Percentiles rank a stretch among this genome's conserved stretches.
These are phyloP conservation scores for Acropternis orthonyx DNA, from an alignment of 2,797 vertebrate genomes.

Conservation along the genomic window DNA sequence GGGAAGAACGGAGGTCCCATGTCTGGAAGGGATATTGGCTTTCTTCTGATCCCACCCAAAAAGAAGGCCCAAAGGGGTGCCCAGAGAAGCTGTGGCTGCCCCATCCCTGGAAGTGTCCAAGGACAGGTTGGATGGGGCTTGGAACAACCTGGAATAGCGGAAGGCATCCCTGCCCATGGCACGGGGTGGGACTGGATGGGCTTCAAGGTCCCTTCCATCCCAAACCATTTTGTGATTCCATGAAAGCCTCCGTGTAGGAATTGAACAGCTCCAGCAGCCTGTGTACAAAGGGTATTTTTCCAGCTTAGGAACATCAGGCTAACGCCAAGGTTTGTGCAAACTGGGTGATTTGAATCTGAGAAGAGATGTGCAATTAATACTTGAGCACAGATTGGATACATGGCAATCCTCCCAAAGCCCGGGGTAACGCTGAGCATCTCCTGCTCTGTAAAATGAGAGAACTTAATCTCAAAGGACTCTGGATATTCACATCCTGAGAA, in stretches of 20 bases:
- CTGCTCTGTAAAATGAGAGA: not conserved
- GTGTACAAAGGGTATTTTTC: not conserved
- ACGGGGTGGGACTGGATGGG: not conserved
- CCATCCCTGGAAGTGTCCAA: not conserved
- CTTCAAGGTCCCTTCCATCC: not conserved
- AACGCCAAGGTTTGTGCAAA: not conserved
- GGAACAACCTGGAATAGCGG: accelerated
- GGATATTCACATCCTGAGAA: not conserved
- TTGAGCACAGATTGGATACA: not conserved
- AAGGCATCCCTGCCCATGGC: not conserved
- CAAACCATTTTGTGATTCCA: not conserved
- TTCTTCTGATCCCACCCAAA: not conserved
- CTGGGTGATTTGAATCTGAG: not conserved
- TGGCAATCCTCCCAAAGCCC: not conserved
- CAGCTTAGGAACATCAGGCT: not conserved
- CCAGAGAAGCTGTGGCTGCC: not conserved
- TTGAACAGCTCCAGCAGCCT: not conserved
- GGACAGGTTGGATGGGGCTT: accelerated
- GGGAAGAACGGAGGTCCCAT: accelerated
- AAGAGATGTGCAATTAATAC: constrained; percentile 15
- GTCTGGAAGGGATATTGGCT: not conserved
- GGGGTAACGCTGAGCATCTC: not conserved
- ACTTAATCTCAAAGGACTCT: not conserved
- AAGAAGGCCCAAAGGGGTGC: not conserved
- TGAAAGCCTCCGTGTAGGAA: accelerated